Conservation (phyloP, 2,888 invertebrate species). For the Acanthoscelides obtectus region DNA sequence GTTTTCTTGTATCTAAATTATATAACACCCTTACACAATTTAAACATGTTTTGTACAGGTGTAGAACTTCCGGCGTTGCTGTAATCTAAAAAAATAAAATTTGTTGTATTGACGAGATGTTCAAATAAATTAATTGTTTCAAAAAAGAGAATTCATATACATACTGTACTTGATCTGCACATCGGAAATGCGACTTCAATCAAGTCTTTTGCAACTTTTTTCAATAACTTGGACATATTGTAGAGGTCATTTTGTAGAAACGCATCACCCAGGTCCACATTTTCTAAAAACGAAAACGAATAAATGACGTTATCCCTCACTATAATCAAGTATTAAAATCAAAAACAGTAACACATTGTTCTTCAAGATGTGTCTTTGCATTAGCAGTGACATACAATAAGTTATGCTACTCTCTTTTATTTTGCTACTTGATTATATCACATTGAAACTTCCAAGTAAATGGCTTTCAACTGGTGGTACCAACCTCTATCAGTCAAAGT, state of each 20-base stretch:
- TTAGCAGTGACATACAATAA: too few species aligned
- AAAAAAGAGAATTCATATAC: constrained; percentile 22
- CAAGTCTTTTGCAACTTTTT: constrained; percentile 41
- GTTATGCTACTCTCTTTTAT: too few species aligned
- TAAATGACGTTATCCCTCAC: too few species aligned
- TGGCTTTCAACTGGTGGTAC: too few species aligned
- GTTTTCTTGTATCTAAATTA: constrained; percentile 78
- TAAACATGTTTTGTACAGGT: constrained; percentile 42
- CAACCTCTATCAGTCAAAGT: constrained; percentile 44
- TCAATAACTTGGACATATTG: constrained; percentile 42
- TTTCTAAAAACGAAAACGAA: constrained; percentile 33
- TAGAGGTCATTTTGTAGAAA: constrained; percentile 40
- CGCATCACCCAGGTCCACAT: constrained; percentile 45
- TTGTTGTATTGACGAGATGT: too few species aligned
- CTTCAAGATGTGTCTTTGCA: too few species aligned
- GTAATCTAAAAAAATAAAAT: constrained; percentile 25
- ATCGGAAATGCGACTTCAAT: constrained; percentile 47
- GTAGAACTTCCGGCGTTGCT: constrained; percentile 40
- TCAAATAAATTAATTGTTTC: too few species aligned
- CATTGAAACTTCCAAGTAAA: too few species aligned
- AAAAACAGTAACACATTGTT: too few species aligned
- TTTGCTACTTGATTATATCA: too few species aligned
- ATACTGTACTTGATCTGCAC: constrained; percentile 41
- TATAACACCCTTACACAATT: constrained; percentile 56
- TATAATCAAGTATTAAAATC: too few species aligned